A percentile compares a stretch with the other conserved stretches of the same genome.
Conservation (phyloP, 2,113 vertebrate species). For the Phyllopteryx taeniolatus region DNA sequence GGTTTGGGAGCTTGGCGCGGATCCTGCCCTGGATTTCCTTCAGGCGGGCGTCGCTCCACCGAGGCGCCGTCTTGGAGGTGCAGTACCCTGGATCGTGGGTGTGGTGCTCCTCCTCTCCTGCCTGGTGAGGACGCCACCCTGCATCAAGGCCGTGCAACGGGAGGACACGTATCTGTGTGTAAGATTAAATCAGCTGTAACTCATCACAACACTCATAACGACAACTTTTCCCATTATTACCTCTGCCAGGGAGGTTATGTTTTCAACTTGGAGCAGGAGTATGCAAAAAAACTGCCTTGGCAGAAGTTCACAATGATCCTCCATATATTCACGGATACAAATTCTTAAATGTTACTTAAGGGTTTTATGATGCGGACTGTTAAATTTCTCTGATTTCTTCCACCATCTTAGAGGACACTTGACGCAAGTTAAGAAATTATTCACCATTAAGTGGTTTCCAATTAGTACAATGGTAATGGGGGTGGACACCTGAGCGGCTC, state of each 20-base stretch:
- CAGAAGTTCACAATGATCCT: no score
- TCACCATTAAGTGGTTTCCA: neutral
- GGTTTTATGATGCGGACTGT: no score
- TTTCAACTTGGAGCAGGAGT: no score
- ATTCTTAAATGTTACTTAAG: no score
- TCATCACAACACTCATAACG: neutral
- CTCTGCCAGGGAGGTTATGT: no score
- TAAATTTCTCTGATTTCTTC: no score
- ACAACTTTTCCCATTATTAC: neutral
- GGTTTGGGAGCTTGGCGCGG: constrained; percentile 48
- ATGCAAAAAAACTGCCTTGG: no score
- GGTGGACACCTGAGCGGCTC: constrained; percentile 51
- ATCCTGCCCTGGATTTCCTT: constrained; percentile 58
- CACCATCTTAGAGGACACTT: no score
- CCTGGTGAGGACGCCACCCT: constrained; percentile 68
- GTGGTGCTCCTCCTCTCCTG: constrained; percentile 63
- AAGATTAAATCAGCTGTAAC: neutral
- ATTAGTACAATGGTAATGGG: neutral
- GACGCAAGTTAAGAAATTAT: no score
- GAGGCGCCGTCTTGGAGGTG: constrained; percentile 71
- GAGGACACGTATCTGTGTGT: constrained; percentile 56
- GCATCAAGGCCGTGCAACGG: constrained; percentile 71
- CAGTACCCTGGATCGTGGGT: constrained; percentile 64
- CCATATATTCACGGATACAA: no score
- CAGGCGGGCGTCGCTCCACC: constrained; percentile 58